Evolutionary conservation across 2,797 vertebrate species (phyloP).

Genomic region (Sarcoramphus papa): DNA sequence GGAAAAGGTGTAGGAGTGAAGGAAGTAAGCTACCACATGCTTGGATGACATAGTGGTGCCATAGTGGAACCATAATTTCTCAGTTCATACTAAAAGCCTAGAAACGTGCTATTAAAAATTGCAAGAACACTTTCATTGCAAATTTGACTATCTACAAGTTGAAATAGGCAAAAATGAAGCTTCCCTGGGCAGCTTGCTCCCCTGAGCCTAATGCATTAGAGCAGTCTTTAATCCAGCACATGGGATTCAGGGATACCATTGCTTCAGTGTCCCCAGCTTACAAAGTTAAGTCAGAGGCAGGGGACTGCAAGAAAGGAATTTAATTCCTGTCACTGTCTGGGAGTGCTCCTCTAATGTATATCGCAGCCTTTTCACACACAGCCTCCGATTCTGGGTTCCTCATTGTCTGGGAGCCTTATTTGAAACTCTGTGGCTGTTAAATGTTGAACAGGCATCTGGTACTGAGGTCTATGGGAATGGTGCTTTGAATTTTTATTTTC

Average conservation of each 20-base stretch:
- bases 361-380: not conserved
- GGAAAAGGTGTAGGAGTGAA: not conserved
- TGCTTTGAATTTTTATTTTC: slow-evolving; percentile 40
- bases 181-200: not conserved
- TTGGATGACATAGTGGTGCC: not conserved
- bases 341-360: not conserved
- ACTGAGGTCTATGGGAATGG: not conserved
- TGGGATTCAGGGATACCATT: not conserved
- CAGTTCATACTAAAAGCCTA: not conserved
- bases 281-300: not conserved
- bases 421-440: not conserved
- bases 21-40: not conserved
- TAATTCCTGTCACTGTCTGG: not conserved
- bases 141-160: not conserved
- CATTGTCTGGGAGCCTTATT: not conserved
- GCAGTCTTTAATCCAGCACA: not conserved
- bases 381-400: not conserved
- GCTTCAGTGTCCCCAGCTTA: not conserved
- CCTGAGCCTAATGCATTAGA: not conserved
- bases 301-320: not conserved
- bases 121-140: not conserved
- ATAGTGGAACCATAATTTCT: not conserved
- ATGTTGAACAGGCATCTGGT: not conserved
- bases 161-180: not conserved
- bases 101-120: not conserved